phyloP scores from a whole-genome alignment of 2,113 vertebrate genomes.

The Bothrops jararaca region DNA sequence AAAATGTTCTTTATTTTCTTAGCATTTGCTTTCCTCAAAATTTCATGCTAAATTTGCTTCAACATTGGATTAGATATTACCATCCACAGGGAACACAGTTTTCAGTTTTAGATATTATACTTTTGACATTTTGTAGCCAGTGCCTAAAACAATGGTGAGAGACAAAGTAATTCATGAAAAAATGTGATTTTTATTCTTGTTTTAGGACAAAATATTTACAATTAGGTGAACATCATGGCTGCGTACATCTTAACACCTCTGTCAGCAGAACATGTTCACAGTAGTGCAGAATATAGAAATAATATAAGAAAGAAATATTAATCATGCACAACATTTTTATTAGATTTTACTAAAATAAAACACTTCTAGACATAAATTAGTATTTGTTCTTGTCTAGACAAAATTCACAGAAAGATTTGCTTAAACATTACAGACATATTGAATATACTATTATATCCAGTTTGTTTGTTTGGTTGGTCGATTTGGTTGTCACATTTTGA shows the following conservation, averaged over 20 bases:
- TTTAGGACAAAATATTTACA: slow-evolving; percentile 68
- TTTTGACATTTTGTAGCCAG: background rate
- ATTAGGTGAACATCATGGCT: slow-evolving; percentile 50
- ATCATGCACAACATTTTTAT: slow-evolving; percentile 63
- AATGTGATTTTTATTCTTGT: slow-evolving; percentile 66
- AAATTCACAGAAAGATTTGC: slow-evolving; percentile 52
- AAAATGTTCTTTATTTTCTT: background rate
- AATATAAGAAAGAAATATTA: slow-evolving; percentile 55
- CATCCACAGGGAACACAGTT: background rate
- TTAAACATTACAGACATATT: slow-evolving; percentile 62
- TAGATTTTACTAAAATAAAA: slow-evolving; percentile 55
- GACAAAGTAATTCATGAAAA: slow-evolving; percentile 49
- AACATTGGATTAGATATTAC: background rate
- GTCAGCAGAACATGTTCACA: slow-evolving; percentile 42
- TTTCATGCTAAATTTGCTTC: background rate
- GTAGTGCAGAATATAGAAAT: slow-evolving; percentile 50
- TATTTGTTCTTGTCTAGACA: slow-evolving; percentile 40
- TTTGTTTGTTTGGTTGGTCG: background rate
- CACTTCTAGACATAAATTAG: slow-evolving; percentile 56
- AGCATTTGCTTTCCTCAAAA: background rate
- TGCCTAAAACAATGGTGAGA: background rate
- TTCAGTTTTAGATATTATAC: background rate
- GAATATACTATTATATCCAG: slow-evolving; percentile 38
- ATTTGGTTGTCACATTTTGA: slow-evolving; percentile 46
- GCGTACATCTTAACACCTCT: slow-evolving; percentile 50